Base-by-base conservation (phyloP, 1,140 invertebrate species). In the Aphidius gifuensis region DNA sequence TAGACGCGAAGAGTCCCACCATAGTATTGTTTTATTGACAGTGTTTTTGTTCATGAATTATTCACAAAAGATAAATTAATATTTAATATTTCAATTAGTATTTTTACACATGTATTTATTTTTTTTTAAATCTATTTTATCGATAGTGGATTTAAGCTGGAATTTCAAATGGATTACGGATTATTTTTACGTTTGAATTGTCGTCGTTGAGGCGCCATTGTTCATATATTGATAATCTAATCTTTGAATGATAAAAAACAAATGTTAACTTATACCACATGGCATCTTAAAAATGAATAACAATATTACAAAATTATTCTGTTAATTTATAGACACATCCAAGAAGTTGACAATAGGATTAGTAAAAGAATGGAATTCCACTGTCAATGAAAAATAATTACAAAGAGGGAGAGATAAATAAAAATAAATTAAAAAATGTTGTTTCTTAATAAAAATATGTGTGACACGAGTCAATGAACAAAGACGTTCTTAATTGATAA, bases 191-290 rank as follows among this genome's bases (percentile, higher is more conserved):
- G 50, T 58, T 55, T 54, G 66, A 67, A 70, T 40, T 9, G n/a
- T 21, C 53, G 39, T 55, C 66, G 55, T 56, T 48, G 68, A 69
- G 72, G 68, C 73, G 72, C 69, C 71, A 71, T 72, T 70, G 60
- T 54, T 68, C 50, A 46, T 43, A 57, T 39, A 47, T 38, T 58
- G 71, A 74, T 70, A 76, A 76, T 75, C 73, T 74, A 75, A 76
- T 76, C 74, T 75, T 21, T 65, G 60, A 47, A 47, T 23, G 54
- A 62, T 55, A 55, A 55, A 42, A 55, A 43, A 43, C 9, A 6
- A 55, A 42, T 11, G 38, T 38, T 38, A 11, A 40, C 39, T 11
- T 40, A 40, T 42, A 43, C 53, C 53, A 42, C 40, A 11, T 32
- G 23, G 4, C 23, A 32, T 32, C 23, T 32, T 32, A 32, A 32